Base-by-base conservation (phyloP, 2,113 vertebrate genomes). In the Trogon melanurus region DNA sequence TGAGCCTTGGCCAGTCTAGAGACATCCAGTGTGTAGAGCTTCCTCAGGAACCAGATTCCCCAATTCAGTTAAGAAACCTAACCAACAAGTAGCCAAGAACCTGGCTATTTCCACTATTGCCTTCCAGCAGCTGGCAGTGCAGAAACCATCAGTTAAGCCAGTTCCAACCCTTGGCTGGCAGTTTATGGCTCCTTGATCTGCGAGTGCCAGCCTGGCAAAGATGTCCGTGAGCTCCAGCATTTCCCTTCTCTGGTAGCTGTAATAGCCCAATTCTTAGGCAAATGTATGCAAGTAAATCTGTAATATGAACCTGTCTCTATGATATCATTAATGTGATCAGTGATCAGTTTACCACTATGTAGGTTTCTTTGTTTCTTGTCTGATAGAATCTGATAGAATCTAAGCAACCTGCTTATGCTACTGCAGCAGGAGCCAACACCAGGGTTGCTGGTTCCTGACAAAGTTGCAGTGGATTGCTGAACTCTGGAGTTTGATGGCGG, bases 201-300 rank as follows among this genome's bases (percentile, higher is more conserved):
- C 0, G 0, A 75, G 7, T 0, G 1, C 9, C 34, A 41, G 25
- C 9, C 22, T 22, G 22, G 27, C 17, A 56, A 13, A 41, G 5
- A 16, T 41, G 61, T 16, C 16, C 0, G 1, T 19, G 13, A 34
- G 11, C 57, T 60, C 34, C 3, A 2, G 8, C 0, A 0, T 47
- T 88, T 72, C 29, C 10, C 5, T 64, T 57, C 36, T 69, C 5
- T 60, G 19, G 8, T 34, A 26, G 6, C 27, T 79, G 8, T 16
- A 53, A 29, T 29, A 69, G 27, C 14, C 44, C 47, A 16, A 1
- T 25, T 78, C 44, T 76, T 32, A 50, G 22, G 44, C 13, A 78
- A 27, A 45, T 27, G 22, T 22, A 16, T 30, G 9, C 7, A 38
- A 48, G 47, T 17, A 45, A 47, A 15, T 81, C 4, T 1, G 10